These are phyloP conservation scores for Ctena decussata DNA, from an alignment of 2,888 invertebrate genomes.

Conservation along the genomic window DNA sequence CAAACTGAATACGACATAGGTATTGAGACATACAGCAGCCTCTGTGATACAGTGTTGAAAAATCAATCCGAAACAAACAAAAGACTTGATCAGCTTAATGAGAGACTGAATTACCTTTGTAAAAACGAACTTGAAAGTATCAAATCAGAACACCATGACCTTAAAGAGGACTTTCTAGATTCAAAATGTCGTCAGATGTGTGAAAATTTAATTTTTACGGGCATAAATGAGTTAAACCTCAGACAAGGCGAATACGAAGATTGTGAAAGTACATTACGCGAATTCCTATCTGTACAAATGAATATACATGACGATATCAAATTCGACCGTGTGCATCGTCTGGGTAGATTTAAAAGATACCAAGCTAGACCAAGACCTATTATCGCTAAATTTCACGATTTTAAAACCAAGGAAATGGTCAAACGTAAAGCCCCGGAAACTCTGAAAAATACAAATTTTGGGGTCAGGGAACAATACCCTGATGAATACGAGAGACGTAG, in stretches of 20 bases:
- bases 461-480: neutral
- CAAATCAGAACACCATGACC: too few species aligned
- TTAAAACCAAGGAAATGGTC: neutral
- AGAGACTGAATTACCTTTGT: too few species aligned
- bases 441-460: neutral
- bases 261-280: neutral
- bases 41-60: too few species aligned
- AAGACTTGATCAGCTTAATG: too few species aligned
- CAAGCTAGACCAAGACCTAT: neutral
- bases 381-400: neutral
- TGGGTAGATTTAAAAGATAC: neutral
- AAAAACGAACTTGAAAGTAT: too few species aligned
- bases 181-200: neutral
- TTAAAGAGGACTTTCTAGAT: neutral
- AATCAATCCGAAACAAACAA: too few species aligned
- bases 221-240: neutral
- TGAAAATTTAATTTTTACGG: neutral
- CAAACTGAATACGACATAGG: too few species aligned
- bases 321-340: too few species aligned
- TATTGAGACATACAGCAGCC: too few species aligned
- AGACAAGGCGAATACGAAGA: neutral
- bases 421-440: neutral
- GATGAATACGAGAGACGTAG: neutral
- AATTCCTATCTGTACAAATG: neutral
- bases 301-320: neutral